These are phyloP conservation scores for Drosophila bifasciata DNA, from an alignment of 1,140 invertebrate genomes.

Conservation along the genomic window DNA sequence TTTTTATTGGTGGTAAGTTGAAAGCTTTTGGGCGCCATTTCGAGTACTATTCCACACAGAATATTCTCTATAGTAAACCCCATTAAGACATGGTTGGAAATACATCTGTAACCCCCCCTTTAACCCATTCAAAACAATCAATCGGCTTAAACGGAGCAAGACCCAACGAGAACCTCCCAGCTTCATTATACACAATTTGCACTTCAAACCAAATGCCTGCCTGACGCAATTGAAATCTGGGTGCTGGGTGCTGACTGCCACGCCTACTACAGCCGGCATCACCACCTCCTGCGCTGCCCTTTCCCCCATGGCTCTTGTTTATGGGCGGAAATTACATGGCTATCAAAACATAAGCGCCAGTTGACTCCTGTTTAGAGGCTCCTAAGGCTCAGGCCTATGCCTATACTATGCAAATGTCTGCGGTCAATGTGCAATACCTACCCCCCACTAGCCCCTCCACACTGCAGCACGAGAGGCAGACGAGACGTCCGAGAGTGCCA, in stretches of 20 bases:
- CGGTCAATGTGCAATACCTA: constrained; percentile 55
- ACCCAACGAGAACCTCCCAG: background rate
- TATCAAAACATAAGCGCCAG: constrained; percentile 77
- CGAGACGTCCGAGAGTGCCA: background rate
- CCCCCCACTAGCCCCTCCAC: background rate
- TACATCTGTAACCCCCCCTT: no score
- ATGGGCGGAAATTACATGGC: constrained; percentile 78
- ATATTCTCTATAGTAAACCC: background rate
- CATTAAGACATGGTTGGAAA: background rate
- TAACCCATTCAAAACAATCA: constrained; percentile 19
- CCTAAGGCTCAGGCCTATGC: constrained; percentile 15
- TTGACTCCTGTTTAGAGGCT: constrained; percentile 64
- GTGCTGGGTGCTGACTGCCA: background rate
- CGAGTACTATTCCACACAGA: background rate
- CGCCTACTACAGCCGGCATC: no score
- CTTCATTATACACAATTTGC: constrained; percentile 32
- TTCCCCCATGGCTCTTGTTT: constrained; percentile 48
- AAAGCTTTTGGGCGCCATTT: background rate
- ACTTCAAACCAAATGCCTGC: constrained; percentile 19
- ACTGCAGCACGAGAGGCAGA: background rate
- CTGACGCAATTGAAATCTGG: background rate
- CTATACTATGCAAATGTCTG: constrained; percentile 72
- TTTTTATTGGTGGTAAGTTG: no score
- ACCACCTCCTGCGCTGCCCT: background rate
- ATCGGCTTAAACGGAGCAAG: constrained; percentile 1